Conservation (phyloP, 1,140 invertebrate genomes). For the Anagrus nilaparvatae region DNA sequence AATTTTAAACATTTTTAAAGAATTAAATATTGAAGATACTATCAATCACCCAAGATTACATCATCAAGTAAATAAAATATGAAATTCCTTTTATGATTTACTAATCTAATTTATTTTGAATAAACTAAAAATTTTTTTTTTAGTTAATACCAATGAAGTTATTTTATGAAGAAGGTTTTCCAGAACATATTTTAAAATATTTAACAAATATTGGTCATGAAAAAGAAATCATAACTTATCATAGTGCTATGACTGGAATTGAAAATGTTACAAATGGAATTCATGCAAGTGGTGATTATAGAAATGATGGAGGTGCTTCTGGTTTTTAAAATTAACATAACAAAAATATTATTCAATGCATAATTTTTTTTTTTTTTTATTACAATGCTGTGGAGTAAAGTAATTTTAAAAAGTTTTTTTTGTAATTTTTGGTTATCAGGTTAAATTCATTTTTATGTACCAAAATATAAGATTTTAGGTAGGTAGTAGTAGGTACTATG, state of each 20-base stretch:
- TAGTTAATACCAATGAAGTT: conserved; percentile 61
- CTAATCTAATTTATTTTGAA: not conserved
- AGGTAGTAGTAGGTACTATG: no score
- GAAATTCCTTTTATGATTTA: not conserved
- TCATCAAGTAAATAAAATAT: conserved; percentile 29
- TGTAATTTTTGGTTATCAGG: no score
- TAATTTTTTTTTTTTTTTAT: no score
- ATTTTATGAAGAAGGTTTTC: conserved; percentile 48
- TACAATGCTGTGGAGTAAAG: no score
- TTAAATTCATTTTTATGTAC: no score
- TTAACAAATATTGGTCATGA: conserved; percentile 41
- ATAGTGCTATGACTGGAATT: conserved; percentile 43
- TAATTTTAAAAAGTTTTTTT: no score
- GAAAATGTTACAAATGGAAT: conserved; percentile 27
- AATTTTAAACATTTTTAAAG: conserved; percentile 23
- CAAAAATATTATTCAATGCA: no score
- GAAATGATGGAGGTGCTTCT: conserved; percentile 38
- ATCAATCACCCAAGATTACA: conserved; percentile 25
- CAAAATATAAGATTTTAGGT: no score
- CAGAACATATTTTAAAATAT: conserved; percentile 31
- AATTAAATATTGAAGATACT: conserved; percentile 22
- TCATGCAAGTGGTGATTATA: conserved; percentile 42
- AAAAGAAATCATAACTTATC: conserved; percentile 22
- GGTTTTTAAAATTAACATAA: no score
- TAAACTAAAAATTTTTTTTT: conserved; percentile 21